phyloP scores from a whole-genome alignment of 2,888 invertebrate genomes.

The Acleris literana region DNA sequence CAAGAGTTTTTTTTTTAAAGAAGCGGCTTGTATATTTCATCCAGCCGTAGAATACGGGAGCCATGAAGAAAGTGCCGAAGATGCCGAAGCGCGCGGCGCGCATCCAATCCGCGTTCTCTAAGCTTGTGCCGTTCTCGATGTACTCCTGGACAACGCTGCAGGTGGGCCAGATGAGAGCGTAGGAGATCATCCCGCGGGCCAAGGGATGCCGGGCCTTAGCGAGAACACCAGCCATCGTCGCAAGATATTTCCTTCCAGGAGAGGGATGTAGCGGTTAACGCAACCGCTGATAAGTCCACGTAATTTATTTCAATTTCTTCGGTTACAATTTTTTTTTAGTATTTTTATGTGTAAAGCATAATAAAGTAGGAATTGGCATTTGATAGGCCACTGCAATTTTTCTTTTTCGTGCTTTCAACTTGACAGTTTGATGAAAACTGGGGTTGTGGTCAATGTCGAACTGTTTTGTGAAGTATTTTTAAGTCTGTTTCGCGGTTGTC shows the following conservation, averaged over 20 bases:
- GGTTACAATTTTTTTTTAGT: no score
- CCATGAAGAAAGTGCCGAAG: conserved; percentile 89
- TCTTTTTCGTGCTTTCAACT: no score
- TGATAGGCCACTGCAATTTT: no score
- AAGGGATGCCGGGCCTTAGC: conserved; percentile 76
- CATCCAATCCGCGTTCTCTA: conserved; percentile 76
- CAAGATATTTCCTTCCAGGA: background rate
- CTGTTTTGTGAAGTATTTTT: no score
- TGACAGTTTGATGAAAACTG: no score
- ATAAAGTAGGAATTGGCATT: no score
- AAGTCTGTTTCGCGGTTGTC: no score
- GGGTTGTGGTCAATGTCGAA: no score
- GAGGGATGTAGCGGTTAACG: no score
- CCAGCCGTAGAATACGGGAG: conserved; percentile 91
- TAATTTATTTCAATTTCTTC: no score
- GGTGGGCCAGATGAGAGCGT: conserved; percentile 88
- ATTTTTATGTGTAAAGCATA: no score
- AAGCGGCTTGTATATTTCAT: conserved; percentile 78
- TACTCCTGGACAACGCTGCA: conserved; percentile 87
- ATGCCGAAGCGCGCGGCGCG: conserved; percentile 87
- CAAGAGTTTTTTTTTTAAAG: conserved; percentile 56
- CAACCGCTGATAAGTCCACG: no score
- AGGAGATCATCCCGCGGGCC: conserved; percentile 86
- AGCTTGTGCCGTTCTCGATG: conserved; percentile 56
- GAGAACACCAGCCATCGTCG: conserved; percentile 62